phyloP scores from a whole-genome alignment of 2,113 vertebrate species.

The Leucoraja erinaceus region DNA sequence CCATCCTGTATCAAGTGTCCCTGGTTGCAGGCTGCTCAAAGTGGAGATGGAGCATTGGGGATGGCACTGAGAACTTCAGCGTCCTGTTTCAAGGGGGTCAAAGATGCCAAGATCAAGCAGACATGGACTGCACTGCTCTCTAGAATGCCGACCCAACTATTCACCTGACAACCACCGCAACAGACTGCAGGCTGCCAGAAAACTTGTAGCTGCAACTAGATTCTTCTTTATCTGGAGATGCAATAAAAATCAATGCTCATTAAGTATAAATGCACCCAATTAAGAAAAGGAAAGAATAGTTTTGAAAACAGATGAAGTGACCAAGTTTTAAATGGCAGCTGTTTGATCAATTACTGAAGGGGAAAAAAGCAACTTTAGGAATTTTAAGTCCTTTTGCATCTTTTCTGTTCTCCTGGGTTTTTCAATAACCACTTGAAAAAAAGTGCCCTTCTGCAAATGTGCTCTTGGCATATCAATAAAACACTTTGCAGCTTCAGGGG shows the following conservation, averaged over 20 bases:
- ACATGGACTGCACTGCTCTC: too few relatives aligned
- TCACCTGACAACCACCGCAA: too few relatives aligned
- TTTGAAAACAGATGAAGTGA: background rate
- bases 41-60: too few relatives aligned
- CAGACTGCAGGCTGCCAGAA: background rate
- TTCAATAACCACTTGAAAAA: background rate
- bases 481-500: background rate
- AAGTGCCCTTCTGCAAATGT: too few relatives aligned
- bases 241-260: background rate
- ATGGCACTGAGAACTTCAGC: too few relatives aligned
- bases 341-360: background rate
- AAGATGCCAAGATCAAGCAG: too few relatives aligned
- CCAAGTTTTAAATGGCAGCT: background rate
- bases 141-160: too few relatives aligned
- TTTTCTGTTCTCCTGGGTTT: background rate
- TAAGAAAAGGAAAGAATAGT: background rate
- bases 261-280: background rate
- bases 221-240: background rate
- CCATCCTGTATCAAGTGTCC: too few relatives aligned
- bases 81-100: too few relatives aligned
- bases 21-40: too few relatives aligned
- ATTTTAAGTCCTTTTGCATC: background rate
- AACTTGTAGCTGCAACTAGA: background rate
- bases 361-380: background rate
- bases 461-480: background rate